Conservation (phyloP, 2,113 vertebrate species). For the Ramphastos sulfuratus region DNA sequence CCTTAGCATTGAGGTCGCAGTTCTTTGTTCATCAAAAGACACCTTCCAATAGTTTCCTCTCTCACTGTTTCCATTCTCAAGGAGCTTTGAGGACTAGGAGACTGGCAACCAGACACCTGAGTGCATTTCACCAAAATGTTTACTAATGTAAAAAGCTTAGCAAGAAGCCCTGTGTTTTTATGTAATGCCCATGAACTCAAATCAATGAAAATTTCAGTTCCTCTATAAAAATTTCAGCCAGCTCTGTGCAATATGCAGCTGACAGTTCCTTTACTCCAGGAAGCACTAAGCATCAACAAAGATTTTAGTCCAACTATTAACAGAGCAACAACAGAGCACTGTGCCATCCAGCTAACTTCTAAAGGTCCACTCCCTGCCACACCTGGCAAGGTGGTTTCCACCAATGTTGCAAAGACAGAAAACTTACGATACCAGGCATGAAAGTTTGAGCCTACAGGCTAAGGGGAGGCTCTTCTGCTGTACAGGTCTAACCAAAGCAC, state of each 20-base stretch:
- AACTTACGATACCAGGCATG: neutral
- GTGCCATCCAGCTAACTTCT: neutral
- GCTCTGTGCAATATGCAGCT: conserved; percentile 49
- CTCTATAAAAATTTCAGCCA: conserved; percentile 68
- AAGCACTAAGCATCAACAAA: conserved; percentile 31
- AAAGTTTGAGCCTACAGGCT: neutral
- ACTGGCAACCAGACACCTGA: neutral
- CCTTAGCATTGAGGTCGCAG: neutral
- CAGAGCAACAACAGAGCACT: neutral
- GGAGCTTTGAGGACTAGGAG: neutral
- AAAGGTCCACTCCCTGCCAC: neutral
- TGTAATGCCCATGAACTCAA: conserved; percentile 37
- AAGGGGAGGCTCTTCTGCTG: neutral
- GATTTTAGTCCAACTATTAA: conserved; percentile 24
- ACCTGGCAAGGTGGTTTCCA: neutral
- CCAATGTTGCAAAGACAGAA: neutral
- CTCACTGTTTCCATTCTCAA: neutral
- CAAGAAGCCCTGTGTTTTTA: conserved; percentile 50
- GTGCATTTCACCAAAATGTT: conserved; percentile 47
- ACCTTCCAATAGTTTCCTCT: neutral
- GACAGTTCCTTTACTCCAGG: conserved; percentile 54
- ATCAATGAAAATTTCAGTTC: conserved; percentile 64
- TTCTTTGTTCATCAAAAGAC: neutral
- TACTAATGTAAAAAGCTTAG: conserved; percentile 27
- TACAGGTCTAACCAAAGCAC: neutral